A percentile compares a stretch with the other conserved stretches of the same genome.
Evolutionary conservation across 2,113 vertebrate genomes (phyloP).

Genomic region (Tetrax tetrax): DNA sequence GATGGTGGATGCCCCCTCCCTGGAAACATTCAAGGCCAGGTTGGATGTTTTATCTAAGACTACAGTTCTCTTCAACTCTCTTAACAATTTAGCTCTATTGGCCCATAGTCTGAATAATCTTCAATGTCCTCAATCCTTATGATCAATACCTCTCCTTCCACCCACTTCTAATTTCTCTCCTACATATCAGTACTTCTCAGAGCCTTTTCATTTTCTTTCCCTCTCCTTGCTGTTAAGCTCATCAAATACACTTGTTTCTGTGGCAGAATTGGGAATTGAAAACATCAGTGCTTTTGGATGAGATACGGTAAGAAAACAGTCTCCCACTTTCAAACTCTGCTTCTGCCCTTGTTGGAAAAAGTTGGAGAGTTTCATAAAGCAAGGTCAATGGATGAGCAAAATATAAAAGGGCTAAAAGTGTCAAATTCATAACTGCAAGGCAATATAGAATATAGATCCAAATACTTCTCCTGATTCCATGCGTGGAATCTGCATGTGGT

Average conservation of each 20-base stretch:
- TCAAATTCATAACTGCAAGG: background rate
- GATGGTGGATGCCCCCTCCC: no score
- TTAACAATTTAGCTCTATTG: background rate
- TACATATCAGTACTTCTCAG: background rate
- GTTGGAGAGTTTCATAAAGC: background rate
- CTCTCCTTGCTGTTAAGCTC: background rate
- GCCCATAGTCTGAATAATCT: background rate
- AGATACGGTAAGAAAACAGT: background rate
- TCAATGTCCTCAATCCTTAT: background rate
- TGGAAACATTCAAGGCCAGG: no score
- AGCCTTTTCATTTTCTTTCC: conserved; percentile 5
- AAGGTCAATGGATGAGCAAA: background rate
- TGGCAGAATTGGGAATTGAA: background rate
- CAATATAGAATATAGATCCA: background rate
- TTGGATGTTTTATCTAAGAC: background rate
- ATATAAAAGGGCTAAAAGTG: background rate
- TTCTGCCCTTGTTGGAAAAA: background rate
- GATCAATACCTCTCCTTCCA: background rate
- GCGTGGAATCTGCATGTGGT: background rate
- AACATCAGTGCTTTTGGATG: background rate
- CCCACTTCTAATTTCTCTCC: background rate
- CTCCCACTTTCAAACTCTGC: background rate
- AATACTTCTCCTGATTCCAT: background rate
- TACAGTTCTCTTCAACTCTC: background rate
- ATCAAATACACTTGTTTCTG: background rate